phyloP scores from a whole-genome alignment of 2,113 vertebrate species.

The Desmodus rotundus region DNA sequence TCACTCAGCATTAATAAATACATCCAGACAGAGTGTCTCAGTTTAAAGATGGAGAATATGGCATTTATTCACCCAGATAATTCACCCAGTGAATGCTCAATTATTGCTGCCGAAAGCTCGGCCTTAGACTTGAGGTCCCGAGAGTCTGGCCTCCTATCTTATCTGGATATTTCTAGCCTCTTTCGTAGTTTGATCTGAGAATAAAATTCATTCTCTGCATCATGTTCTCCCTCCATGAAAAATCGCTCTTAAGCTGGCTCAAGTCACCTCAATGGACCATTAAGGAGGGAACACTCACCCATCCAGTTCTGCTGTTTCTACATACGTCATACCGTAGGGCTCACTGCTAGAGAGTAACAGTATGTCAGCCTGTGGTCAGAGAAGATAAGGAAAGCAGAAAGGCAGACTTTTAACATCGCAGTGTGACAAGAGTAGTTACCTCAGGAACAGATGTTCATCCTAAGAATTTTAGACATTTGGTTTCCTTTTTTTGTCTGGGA shows the following conservation, averaged over 20 bases:
- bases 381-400: conserved; percentile 17
- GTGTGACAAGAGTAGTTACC: not conserved
- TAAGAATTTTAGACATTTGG: not conserved
- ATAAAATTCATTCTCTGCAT: not conserved
- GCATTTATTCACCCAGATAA: not conserved
- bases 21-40: not conserved
- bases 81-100: not conserved
- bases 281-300: conserved; percentile 84
- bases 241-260: not conserved
- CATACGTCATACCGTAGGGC: conserved; percentile 90
- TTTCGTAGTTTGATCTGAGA: not conserved
- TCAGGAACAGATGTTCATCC: not conserved
- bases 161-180: conserved; percentile 1
- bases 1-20: not conserved
- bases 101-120: not conserved
- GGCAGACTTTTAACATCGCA: not conserved
- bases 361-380: conserved; percentile 87
- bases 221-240: not conserved
- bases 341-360: conserved; percentile 95
- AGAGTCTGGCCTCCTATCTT: not conserved
- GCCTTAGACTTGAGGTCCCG: not conserved
- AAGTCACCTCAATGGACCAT: not conserved
- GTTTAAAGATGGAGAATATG: not conserved
- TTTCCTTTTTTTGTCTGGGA: conserved; percentile 7
- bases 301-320: conserved; percentile 94